These are phyloP conservation scores for Epizoanthus ramosus DNA, from an alignment of 92 coral and sea anemone genomes.

Conservation along the genomic window DNA sequence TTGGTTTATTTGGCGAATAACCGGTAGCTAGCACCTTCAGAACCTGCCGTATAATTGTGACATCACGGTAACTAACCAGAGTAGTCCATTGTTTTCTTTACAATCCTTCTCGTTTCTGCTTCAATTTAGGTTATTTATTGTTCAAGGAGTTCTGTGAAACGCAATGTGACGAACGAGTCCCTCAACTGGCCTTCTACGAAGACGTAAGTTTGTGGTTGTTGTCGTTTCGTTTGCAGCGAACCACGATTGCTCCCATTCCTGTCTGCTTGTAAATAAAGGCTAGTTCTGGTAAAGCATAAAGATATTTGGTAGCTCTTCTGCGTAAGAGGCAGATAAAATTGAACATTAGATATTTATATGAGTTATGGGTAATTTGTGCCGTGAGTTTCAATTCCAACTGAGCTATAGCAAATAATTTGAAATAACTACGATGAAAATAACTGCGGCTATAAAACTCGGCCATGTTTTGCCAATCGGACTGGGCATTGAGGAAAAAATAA, in stretches of 20 bases:
- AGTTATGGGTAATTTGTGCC: background rate
- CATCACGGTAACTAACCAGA: conserved; percentile 9
- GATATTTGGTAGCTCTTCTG: background rate
- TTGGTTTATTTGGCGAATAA: conserved; percentile 15
- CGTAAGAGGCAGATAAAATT: conserved; percentile 9
- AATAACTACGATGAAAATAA: conserved; percentile 5
- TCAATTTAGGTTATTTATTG: conserved; percentile 86
- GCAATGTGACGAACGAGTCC: conserved; percentile 99
- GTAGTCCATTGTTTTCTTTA: background rate
- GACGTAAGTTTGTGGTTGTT: conserved; percentile 74
- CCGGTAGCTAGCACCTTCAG: conserved; percentile 13
- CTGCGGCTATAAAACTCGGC: conserved; percentile 19
- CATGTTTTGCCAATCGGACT: conserved; percentile 21
- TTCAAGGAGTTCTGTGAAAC: conserved; percentile 96
- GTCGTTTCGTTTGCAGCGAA: conserved; percentile 30
- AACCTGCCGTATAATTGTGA: background rate
- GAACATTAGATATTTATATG: conserved; percentile 5
- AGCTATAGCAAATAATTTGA: conserved; percentile 24
- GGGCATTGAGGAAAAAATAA: background rate
- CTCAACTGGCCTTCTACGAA: conserved; percentile 98
- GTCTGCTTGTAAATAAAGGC: conserved; percentile 34
- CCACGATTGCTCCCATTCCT: conserved; percentile 33
- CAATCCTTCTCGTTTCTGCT: conserved; percentile 30
- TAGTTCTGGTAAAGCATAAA: background rate
- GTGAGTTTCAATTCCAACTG: background rate